These are phyloP conservation scores for Pollachius pollachius DNA, from an alignment of 2,113 vertebrate genomes.

Conservation along the genomic window DNA sequence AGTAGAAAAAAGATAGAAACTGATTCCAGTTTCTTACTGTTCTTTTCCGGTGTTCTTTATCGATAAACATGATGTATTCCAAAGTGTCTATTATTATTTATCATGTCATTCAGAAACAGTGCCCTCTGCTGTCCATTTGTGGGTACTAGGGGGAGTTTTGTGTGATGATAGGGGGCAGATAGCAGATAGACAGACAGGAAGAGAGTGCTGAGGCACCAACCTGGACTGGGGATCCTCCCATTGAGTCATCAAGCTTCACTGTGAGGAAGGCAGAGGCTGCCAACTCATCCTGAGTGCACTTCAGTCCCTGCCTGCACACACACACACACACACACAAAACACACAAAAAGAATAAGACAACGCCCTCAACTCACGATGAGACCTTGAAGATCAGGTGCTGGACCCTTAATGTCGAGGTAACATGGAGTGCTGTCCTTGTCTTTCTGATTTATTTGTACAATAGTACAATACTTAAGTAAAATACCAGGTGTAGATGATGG, in stretches of 20 bases:
- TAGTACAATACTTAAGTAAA: too few species aligned
- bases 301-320: conserved; percentile 73
- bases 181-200: neutral
- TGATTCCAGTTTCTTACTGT: too few species aligned
- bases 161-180: neutral
- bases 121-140: conserved; percentile 46
- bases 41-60: too few species aligned
- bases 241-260: conserved; percentile 74
- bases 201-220: conserved; percentile 39
- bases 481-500: too few species aligned
- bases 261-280: conserved; percentile 74
- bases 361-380: too few species aligned
- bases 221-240: conserved; percentile 77
- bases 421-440: too few species aligned
- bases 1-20: too few species aligned
- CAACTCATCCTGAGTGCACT: conserved; percentile 75
- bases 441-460: too few species aligned
- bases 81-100: neutral
- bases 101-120: neutral
- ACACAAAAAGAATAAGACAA: too few species aligned
- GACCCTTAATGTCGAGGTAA: too few species aligned
- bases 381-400: too few species aligned
- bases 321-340: conserved; percentile 13
- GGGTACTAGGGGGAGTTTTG: neutral
- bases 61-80: too few species aligned